Percentiles rank a stretch among this genome's conserved stretches.
phyloP scores from a whole-genome alignment of 2,797 vertebrate genomes.

The Sarcoramphus papa region DNA sequence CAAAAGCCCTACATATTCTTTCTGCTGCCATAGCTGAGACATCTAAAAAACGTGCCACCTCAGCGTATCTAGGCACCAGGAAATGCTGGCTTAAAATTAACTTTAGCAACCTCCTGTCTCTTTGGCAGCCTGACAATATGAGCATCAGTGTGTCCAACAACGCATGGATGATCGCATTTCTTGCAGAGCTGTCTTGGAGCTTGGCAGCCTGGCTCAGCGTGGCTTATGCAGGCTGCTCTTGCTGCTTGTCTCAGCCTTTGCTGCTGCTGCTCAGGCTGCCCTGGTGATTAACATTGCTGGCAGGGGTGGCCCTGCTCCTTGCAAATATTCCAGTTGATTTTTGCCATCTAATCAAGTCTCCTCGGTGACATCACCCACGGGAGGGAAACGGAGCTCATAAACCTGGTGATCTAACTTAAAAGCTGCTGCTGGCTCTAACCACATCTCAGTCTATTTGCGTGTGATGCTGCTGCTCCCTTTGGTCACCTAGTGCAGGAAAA shows the following conservation, averaged over 20 bases:
- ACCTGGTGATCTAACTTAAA: background rate
- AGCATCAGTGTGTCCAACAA: background rate
- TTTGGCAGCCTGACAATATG: background rate
- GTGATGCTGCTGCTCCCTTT: background rate
- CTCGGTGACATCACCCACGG: rapidly evolving
- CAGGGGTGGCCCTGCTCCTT: background rate
- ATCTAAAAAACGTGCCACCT: background rate
- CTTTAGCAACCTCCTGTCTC: background rate
- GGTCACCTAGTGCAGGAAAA: background rate
- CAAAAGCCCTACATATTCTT: background rate
- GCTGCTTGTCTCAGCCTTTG: background rate
- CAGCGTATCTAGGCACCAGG: background rate
- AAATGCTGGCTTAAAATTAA: background rate
- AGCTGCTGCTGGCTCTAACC: background rate
- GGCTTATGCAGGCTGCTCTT: background rate
- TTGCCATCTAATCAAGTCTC: background rate
- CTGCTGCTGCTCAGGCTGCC: background rate
- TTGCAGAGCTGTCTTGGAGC: background rate
- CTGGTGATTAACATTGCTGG: rapidly evolving
- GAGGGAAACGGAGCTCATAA: background rate
- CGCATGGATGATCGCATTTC: rapidly evolving
- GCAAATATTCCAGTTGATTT: background rate
- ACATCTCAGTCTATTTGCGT: background rate
- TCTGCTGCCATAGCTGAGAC: background rate
- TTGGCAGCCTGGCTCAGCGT: background rate